phyloP scores from a whole-genome alignment of 2,888 invertebrate genomes.

The Drosophila neotestacea region DNA sequence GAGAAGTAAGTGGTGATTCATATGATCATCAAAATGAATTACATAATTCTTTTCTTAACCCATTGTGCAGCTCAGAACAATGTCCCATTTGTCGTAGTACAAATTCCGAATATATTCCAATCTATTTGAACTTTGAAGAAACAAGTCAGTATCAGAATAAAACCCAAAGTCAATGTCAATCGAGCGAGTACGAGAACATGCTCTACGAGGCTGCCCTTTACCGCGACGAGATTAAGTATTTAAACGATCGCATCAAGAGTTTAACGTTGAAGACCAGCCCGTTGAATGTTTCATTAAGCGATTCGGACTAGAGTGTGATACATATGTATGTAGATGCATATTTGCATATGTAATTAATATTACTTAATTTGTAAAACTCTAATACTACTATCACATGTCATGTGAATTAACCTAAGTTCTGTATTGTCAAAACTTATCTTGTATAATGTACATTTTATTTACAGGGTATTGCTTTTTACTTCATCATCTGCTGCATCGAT shows the following conservation, averaged over 20 bases:
- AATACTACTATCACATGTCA: background rate
- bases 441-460: too few species aligned
- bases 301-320: constrained; percentile 5
- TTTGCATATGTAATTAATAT: background rate
- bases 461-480: too few species aligned
- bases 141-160: constrained; percentile 2
- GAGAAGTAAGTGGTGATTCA: background rate
- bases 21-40: background rate
- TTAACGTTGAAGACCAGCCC: background rate
- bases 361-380: too few species aligned
- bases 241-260: constrained; percentile 28
- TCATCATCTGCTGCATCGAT: too few species aligned
- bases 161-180: background rate
- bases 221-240: constrained; percentile 64
- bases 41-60: background rate
- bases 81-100: constrained; percentile 71
- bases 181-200: constrained; percentile 48
- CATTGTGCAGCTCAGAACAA: constrained; percentile 53
- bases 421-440: background rate
- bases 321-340: background rate
- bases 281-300: background rate
- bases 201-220: constrained; percentile 58
- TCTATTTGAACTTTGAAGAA: constrained; percentile 70
- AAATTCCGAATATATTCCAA: constrained; percentile 40
- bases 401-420: background rate